phyloP scores from a whole-genome alignment of 2,888 invertebrate genomes.

The Baccha elongata region DNA sequence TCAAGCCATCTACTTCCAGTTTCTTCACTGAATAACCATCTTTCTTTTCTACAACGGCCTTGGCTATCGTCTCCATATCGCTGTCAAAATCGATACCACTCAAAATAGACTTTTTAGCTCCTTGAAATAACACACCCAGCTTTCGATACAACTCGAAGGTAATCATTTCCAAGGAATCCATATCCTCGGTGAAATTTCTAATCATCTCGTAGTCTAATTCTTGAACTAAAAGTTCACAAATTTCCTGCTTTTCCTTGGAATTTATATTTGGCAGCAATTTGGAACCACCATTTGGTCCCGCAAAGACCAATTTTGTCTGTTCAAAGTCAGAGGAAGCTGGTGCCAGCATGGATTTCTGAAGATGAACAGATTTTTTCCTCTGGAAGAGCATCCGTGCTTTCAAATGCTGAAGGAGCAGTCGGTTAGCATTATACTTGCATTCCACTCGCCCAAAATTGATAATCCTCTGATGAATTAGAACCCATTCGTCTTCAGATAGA shows the following conservation, averaged over 20 bases:
- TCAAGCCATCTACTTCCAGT: constrained; percentile 70
- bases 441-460: constrained; percentile 80
- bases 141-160: constrained; percentile 75
- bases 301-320: constrained; percentile 74
- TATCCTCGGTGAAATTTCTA: constrained; percentile 71
- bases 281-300: constrained; percentile 59
- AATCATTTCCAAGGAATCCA: constrained; percentile 78
- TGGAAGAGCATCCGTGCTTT: constrained; percentile 75
- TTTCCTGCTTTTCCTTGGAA: constrained; percentile 76
- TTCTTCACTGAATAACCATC: constrained; percentile 69
- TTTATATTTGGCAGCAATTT: constrained; percentile 77
- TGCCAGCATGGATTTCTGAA: constrained; percentile 70
- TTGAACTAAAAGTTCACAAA: constrained; percentile 69
- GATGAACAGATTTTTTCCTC: constrained; percentile 57
- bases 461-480: constrained; percentile 79
- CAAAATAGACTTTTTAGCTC: constrained; percentile 75
- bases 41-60: constrained; percentile 38
- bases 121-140: constrained; percentile 64
- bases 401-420: constrained; percentile 77
- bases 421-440: constrained; percentile 79
- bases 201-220: constrained; percentile 52
- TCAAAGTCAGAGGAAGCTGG: constrained; percentile 72
- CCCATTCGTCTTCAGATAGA: constrained; percentile 79
- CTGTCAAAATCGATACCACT: constrained; percentile 73
- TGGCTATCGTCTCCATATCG: constrained; percentile 33